A percentile compares a stretch with the other conserved stretches of the same genome.
These are phyloP conservation scores for Drosophila bipectinata DNA, from an alignment of 1,140 invertebrate species.

Conservation along the genomic window DNA sequence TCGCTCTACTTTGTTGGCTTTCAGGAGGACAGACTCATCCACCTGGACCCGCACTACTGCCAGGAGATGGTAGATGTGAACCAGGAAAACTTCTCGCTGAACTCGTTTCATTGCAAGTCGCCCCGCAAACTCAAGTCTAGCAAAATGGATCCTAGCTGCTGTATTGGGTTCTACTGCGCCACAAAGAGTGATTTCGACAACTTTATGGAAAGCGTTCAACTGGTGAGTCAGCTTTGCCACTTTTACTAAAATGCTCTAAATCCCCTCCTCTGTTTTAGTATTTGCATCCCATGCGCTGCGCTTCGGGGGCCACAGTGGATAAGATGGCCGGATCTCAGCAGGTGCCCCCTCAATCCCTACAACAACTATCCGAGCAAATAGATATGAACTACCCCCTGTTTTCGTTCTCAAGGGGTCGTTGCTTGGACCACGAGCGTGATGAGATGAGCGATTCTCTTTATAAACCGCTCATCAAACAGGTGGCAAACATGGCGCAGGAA, in stretches of 20 bases:
- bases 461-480: constrained; percentile 85
- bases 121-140: constrained; percentile 94
- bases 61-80: constrained; percentile 94
- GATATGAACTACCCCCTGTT: constrained; percentile 92
- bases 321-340: constrained; percentile 27
- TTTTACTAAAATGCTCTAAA: neutral
- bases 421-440: constrained; percentile 85
- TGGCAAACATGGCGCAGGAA: constrained; percentile 85
- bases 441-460: constrained; percentile 84
- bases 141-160: constrained; percentile 97
- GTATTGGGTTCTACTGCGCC: constrained; percentile 94
- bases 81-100: constrained; percentile 88
- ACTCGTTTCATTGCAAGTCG: constrained; percentile 93
- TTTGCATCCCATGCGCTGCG: constrained; percentile 86
- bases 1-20: constrained; percentile 96
- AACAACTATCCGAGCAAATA: constrained; percentile 72
- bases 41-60: constrained; percentile 96
- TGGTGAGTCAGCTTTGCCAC: constrained; percentile 82
- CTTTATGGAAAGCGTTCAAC: constrained; percentile 89
- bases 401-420: constrained; percentile 89
- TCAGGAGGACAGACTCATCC: constrained; percentile 95
- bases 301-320: constrained; percentile 64
- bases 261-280: constrained; percentile 85
- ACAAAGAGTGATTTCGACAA: constrained; percentile 91
- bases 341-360: constrained; percentile 11